Base-by-base conservation (phyloP, 2,888 invertebrate genomes). In the Plagiodera versicolora region DNA sequence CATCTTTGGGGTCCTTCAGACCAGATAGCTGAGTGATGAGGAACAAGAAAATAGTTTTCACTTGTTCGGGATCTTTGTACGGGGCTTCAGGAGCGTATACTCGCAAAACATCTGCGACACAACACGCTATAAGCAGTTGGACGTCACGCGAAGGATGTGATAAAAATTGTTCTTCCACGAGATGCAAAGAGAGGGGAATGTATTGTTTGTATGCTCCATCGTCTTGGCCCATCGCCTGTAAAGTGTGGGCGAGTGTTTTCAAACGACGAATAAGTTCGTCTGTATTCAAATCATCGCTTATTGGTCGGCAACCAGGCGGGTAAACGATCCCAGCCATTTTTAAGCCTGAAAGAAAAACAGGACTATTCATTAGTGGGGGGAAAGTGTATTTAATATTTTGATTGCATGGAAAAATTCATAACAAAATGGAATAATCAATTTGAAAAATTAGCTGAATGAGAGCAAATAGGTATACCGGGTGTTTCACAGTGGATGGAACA, bases 81-180 rank as follows among this genome's bases (percentile, higher is more conserved):
- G 98, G 98, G 35, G 97, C 97, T 78, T 98, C 97, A 0, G 98
- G 98, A 1, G 98, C 98, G 81, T 96, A 98, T 5, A 98, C 94
- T 61, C 98, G 84, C 67, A 98, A 86, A 30, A 98, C 94, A 80
- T 98, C 98, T 5, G 98, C 98, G 75, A 98, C 94, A 78, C 98
- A 98, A 81, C 98, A 98, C 0, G 98, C 98, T 62, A 97, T 94
- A 32, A 98, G 83, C 53, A 98, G 83, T 77, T 97, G 93, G 0
- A 98, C 97, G 81, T 98, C 98, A 69, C 92, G 87, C 61, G 94
- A 95, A 47, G 87, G 83, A 81, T 98, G 95, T 65, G 91, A 88
- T 68, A 98, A 84, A 80, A 96, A 98, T 78, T 90, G 91, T 72
- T 98, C 97, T 72, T 96, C 93, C 0, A 95, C 95, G 69, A 98